phyloP scores from a whole-genome alignment of 2,888 invertebrate species.

The Drosophila mimica region DNA sequence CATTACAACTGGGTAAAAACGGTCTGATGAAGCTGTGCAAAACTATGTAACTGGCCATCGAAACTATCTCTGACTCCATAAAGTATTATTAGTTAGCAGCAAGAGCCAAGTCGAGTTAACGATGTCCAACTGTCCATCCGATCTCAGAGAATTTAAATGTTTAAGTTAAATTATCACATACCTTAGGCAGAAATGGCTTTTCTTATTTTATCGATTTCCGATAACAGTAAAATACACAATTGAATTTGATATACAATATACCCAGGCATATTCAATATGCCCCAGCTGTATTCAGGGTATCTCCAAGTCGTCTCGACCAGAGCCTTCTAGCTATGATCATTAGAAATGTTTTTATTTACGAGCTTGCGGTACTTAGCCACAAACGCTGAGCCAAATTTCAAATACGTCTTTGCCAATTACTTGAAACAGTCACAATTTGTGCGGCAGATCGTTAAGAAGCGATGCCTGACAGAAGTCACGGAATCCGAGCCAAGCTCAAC shows the following conservation, averaged over 20 bases:
- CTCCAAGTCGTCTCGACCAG: neutral
- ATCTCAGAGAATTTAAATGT: neutral
- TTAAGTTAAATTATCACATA: neutral
- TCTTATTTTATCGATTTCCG: neutral
- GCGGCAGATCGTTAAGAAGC: slow-evolving; percentile 12
- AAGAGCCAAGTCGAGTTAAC: neutral
- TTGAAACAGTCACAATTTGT: slow-evolving; percentile 1
- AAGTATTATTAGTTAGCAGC: neutral
- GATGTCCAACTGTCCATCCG: neutral
- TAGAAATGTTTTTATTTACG: neutral
- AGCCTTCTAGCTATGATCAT: neutral
- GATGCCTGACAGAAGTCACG: slow-evolving; percentile 49
- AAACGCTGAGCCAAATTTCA: neutral
- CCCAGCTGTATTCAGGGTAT: neutral
- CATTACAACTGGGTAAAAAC: neutral
- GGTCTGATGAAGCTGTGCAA: neutral
- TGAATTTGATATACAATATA: neutral
- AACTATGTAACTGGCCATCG: neutral
- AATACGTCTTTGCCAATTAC: slow-evolving; percentile 1
- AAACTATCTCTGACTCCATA: neutral
- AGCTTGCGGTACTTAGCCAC: neutral
- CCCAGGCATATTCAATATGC: neutral
- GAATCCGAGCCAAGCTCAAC: slow-evolving; percentile 17
- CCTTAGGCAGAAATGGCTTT: neutral
- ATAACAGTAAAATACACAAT: neutral